These are phyloP conservation scores for Corydoras sp. DNA, from an alignment of 2,113 vertebrate species.

Conservation along the genomic window DNA sequence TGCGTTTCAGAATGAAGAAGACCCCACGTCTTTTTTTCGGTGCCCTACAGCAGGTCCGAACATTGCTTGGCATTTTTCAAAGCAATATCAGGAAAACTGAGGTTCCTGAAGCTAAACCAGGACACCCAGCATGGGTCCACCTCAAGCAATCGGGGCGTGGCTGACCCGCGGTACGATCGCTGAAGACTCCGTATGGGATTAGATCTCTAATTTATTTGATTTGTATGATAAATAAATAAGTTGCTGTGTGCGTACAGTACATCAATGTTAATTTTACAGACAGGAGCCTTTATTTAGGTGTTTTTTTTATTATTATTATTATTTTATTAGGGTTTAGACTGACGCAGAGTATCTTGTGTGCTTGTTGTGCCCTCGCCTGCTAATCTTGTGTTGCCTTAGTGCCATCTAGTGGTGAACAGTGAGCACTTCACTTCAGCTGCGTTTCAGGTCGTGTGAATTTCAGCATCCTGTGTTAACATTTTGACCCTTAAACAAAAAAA, in stretches of 20 bases:
- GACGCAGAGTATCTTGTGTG: slow-evolving; percentile 57
- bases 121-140: slow-evolving; percentile 1
- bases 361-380: slow-evolving; percentile 65
- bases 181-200: slow-evolving; percentile 31
- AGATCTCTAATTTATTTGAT: slow-evolving; percentile 65
- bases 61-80: background rate
- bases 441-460: slow-evolving; percentile 36
- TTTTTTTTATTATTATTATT: slow-evolving; percentile 24
- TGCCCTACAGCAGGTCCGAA: background rate
- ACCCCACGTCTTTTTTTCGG: background rate
- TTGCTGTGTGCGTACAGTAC: slow-evolving; percentile 64
- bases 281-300: slow-evolving; percentile 24
- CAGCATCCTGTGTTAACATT: no score
- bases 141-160: slow-evolving; percentile 25
- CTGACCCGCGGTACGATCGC: slow-evolving; percentile 37
- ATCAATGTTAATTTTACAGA: slow-evolving; percentile 60
- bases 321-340: slow-evolving; percentile 55
- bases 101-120: background rate
- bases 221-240: slow-evolving; percentile 67
- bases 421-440: slow-evolving; percentile 57
- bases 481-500: background rate
- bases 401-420: slow-evolving; percentile 69
- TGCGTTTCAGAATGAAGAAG: slow-evolving; percentile 5
- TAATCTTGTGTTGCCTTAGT: slow-evolving; percentile 69
- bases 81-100: slow-evolving; percentile 32